Conservation (phyloP, 2,113 vertebrate species). For the Paracanthobrama guichenoti region DNA sequence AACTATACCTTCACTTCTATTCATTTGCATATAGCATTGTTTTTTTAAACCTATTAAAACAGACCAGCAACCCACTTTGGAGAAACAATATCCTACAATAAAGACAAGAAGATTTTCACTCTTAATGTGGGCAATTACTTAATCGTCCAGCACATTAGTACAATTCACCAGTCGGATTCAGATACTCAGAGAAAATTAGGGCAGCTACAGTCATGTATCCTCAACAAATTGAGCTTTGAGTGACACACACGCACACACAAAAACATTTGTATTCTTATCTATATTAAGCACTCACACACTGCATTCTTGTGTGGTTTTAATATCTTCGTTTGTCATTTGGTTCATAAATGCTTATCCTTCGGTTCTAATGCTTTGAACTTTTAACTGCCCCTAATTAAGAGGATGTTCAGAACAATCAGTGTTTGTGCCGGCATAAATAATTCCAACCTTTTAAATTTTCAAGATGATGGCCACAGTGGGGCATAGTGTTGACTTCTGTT, state of each 20-base stretch:
- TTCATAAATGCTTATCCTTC: neutral
- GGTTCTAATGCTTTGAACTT: neutral
- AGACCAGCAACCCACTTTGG: neutral
- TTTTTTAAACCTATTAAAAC: neutral
- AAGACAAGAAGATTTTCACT: neutral
- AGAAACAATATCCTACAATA: neutral
- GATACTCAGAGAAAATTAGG: slow-evolving; percentile 48
- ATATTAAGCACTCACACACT: neutral
- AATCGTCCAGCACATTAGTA: slow-evolving; percentile 37
- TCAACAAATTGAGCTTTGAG: slow-evolving; percentile 6
- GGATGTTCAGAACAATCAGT: slow-evolving; percentile 16
- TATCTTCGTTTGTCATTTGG: neutral
- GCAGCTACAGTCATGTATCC: slow-evolving; percentile 43
- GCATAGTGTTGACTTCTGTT: slow-evolving; percentile 17
- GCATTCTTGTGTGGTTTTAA: neutral
- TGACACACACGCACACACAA: neutral
- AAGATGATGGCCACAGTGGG: slow-evolving; percentile 7
- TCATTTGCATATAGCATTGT: neutral
- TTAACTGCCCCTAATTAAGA: neutral
- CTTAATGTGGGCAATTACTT: slow-evolving; percentile 34
- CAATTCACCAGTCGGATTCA: slow-evolving; percentile 26
- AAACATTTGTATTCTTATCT: slow-evolving; percentile 5
- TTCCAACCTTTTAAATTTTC: slow-evolving; percentile 26
- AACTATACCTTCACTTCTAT: neutral
- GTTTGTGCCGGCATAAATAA: slow-evolving; percentile 16